Evolutionary conservation across 37 sponge, comb jelly and placozoan species (phyloP).

Genomic region (Agelas oroides): DNA sequence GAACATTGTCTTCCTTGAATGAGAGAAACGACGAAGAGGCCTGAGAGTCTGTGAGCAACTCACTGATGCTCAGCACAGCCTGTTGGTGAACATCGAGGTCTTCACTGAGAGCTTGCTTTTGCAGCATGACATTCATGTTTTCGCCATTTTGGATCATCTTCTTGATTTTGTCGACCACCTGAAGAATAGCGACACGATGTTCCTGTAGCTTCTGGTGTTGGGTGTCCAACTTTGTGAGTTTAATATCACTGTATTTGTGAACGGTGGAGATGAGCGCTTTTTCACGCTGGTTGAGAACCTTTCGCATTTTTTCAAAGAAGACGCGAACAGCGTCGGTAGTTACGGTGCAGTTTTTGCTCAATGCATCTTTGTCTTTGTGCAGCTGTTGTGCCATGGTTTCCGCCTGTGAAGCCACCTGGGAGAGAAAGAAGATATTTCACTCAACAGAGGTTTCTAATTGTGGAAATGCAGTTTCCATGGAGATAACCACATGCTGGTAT

Average conservation of each 20-base stretch:
- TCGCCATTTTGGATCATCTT: conserved; percentile 9
- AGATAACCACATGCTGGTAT: no score
- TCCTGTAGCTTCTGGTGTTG: conserved; percentile 25
- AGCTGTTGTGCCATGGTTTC: conserved; percentile 1
- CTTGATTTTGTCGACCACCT: not conserved
- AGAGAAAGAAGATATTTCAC: not conserved
- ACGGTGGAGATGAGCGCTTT: conserved; percentile 21
- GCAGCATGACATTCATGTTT: not conserved
- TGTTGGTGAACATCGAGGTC: conserved; percentile 20
- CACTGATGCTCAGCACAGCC: conserved; percentile 15
- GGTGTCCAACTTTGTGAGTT: conserved; percentile 9
- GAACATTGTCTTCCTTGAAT: not conserved
- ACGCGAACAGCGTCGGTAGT: not conserved
- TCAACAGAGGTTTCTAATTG: no score
- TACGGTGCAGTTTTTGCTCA: not conserved
- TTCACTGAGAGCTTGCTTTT: not conserved
- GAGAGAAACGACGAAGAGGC: not conserved
- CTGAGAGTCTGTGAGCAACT: not conserved
- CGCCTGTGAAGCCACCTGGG: conserved; percentile 28
- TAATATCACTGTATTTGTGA: conserved; percentile 25
- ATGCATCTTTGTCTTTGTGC: not conserved
- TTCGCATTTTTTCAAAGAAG: conserved; percentile 12
- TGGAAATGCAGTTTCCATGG: no score
- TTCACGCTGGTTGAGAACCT: conserved; percentile 6
- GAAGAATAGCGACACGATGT: conserved; percentile 6